Evolutionary conservation across 2,113 vertebrate genomes (phyloP).

Genomic region (Hippolais icterina): DNA sequence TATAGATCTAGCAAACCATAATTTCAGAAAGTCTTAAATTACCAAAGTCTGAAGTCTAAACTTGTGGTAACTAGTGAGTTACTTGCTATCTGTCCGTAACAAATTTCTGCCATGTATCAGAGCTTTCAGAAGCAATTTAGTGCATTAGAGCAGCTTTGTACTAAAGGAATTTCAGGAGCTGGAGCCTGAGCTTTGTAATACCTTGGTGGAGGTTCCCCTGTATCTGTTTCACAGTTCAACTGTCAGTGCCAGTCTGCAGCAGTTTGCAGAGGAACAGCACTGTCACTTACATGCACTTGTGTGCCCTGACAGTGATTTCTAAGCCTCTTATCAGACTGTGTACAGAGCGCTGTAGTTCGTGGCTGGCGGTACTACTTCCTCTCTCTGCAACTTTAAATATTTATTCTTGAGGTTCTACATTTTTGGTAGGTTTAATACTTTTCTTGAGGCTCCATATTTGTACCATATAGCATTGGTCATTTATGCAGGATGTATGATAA

Average conservation of each 20-base stretch:
- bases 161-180: background rate
- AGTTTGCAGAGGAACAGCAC: background rate
- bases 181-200: background rate
- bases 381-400: background rate
- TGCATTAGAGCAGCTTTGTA: background rate
- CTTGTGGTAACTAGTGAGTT: conserved; percentile 66
- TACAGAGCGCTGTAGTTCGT: background rate
- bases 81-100: conserved; percentile 46
- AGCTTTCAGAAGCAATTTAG: conserved; percentile 1
- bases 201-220: background rate
- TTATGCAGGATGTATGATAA: background rate
- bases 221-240: background rate
- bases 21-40: conserved; percentile 80
- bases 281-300: background rate
- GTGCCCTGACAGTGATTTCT: background rate
- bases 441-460: background rate
- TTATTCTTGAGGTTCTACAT: background rate
- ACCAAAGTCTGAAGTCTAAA: conserved; percentile 65
- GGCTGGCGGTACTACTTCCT: background rate
- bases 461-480: background rate
- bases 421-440: background rate
- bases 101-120: conserved; percentile 40
- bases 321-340: background rate
- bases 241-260: background rate
- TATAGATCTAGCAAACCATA: conserved; percentile 77